Base-by-base conservation (phyloP, 2,888 invertebrate genomes). In the Parnassius orleans region DNA sequence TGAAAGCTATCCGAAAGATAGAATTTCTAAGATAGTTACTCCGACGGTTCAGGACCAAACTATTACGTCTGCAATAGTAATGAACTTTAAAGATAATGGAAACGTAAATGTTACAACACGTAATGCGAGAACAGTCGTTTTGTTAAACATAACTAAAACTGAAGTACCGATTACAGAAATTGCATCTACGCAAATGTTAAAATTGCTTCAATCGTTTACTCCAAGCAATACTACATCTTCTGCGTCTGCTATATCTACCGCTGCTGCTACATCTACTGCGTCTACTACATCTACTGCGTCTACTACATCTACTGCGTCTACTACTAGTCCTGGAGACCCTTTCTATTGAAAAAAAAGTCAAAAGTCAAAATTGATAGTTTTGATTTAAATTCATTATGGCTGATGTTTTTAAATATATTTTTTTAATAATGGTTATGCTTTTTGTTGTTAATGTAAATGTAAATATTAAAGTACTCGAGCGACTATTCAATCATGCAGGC, bases 281-380 rank as follows among this genome's bases (percentile, higher is more conserved):
- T 43, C 46, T 19, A 47, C 54, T 15, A 64, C 52, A 47, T 42
- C 43, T 44, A 60, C 56, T n/a, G 42, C 53, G 15, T 2, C 2
- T 3, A 24, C 24, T 24, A 1, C 24, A 24, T 24, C 57, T n/a
- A 67, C n/a, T n/a, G n/a, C n/a, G n/a, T n/a, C n/a, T n/a, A n/a
- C n/a, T n/a, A n/a, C n/a, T n/a, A 19, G 19, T 19, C 19, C 66
- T 14, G 69, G 69, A 14, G 15, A 68, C 63, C 69, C 69, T 44
- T 69, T 69, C 63, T 69, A 69, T 65, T 69, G 61, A 63, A 43
- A 53, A 53, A 42, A n/a, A 48, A 9, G n/a, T n/a, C n/a, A n/a
- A n/a, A n/a, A n/a, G n/a, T n/a, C n/a, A 33, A 24, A 11, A 14
- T 15, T n/a, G 2, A 2, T 12, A 44, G 12, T 46, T 9, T 3